Percentiles rank a stretch among this genome's conserved stretches.
Conservation (phyloP, 2,888 invertebrate species). For the Ophonus ardosiacus region DNA sequence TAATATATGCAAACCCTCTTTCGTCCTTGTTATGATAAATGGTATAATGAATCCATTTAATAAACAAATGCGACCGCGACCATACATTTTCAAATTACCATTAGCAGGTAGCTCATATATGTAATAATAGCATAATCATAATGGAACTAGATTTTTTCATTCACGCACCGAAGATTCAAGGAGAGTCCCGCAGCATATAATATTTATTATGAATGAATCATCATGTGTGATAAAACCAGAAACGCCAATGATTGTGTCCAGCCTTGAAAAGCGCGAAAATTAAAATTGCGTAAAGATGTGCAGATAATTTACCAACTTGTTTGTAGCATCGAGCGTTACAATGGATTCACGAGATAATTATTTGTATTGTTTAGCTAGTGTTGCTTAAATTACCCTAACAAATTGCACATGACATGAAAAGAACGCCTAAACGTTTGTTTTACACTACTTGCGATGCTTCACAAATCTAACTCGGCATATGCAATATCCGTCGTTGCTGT, state of each 20-base stretch:
- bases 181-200: background rate
- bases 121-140: background rate
- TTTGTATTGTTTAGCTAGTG: conserved; percentile 56
- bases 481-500: conserved; percentile 32
- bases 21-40: too few species aligned
- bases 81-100: too few species aligned
- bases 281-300: conserved; percentile 62
- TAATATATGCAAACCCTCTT: too few species aligned
- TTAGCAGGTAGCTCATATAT: background rate
- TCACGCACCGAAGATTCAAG: conserved; percentile 27
- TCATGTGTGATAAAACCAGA: conserved; percentile 36
- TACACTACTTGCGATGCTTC: conserved; percentile 48
- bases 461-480: conserved; percentile 34
- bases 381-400: conserved; percentile 59
- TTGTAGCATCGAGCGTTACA: conserved; percentile 62
- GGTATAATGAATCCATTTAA: too few species aligned
- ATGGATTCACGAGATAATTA: conserved; percentile 61
- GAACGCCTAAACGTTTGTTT: conserved; percentile 50
- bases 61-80: too few species aligned
- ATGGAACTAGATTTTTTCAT: conserved; percentile 6
- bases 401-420: conserved; percentile 52
- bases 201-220: conserved; percentile 38
- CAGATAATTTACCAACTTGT: conserved; percentile 62
- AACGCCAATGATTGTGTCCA: conserved; percentile 55
- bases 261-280: conserved; percentile 62